Percentiles rank a stretch among this genome's conserved stretches.
phyloP scores from a whole-genome alignment of 2,888 invertebrate genomes.

The Nephrocerus scutellatus region DNA sequence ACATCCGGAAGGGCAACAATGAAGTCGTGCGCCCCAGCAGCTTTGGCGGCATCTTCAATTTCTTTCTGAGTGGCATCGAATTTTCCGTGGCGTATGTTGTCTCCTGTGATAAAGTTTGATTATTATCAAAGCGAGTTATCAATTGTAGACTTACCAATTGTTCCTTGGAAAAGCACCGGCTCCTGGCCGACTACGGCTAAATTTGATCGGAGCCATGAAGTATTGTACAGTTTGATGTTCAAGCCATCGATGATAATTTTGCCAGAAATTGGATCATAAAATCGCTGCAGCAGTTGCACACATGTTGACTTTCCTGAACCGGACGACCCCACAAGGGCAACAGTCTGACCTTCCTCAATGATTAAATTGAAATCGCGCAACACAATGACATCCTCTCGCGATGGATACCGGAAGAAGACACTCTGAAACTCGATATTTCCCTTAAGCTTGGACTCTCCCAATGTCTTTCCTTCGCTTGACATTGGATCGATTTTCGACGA shows the following conservation, averaged over 20 bases:
- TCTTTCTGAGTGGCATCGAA: slow-evolving; percentile 57
- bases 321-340: slow-evolving; percentile 61
- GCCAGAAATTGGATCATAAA: slow-evolving; percentile 55
- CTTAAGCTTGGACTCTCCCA: slow-evolving; percentile 39
- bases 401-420: slow-evolving; percentile 63
- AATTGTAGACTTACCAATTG: slow-evolving; percentile 50
- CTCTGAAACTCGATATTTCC: slow-evolving; percentile 61
- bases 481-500: slow-evolving; percentile 61
- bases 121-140: background rate
- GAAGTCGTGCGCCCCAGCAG: slow-evolving; percentile 65
- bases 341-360: slow-evolving; percentile 55
- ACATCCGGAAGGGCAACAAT: slow-evolving; percentile 62
- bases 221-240: slow-evolving; percentile 59
- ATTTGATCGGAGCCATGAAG: slow-evolving; percentile 61
- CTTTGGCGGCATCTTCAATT: slow-evolving; percentile 58
- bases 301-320: slow-evolving; percentile 75
- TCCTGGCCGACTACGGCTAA: slow-evolving; percentile 80
- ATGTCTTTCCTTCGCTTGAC: slow-evolving; percentile 55
- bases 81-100: slow-evolving; percentile 62
- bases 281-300: slow-evolving; percentile 59
- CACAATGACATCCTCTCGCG: slow-evolving; percentile 59
- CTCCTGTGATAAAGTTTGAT: slow-evolving; percentile 22
- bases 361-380: slow-evolving; percentile 56
- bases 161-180: slow-evolving; percentile 70
- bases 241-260: slow-evolving; percentile 52